phyloP scores from a whole-genome alignment of 2,888 invertebrate genomes.

The Erebia epiphron region DNA sequence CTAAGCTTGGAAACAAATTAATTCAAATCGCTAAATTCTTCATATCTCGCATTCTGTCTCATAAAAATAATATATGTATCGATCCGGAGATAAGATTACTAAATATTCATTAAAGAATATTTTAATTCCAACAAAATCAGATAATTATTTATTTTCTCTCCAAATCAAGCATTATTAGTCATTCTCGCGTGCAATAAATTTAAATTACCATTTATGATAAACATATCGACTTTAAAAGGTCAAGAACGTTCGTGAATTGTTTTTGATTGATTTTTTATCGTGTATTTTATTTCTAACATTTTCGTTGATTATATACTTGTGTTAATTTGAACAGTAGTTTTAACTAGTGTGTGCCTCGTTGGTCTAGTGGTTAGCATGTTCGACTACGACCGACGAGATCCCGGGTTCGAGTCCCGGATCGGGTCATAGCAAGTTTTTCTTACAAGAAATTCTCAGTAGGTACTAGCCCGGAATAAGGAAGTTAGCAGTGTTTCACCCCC shows the following conservation, averaged over 20 bases:
- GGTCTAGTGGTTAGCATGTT: too few relatives aligned
- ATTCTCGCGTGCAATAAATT: constrained; percentile 24
- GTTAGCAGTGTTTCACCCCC: too few relatives aligned
- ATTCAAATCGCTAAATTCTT: neutral
- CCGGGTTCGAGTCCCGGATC: too few relatives aligned
- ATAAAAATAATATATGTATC: constrained; percentile 17
- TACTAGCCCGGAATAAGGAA: too few relatives aligned
- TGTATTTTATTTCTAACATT: constrained; percentile 10
- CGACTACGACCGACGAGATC: too few relatives aligned
- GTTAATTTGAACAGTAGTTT: constrained; percentile 5
- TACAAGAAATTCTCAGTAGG: too few relatives aligned
- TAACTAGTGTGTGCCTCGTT: neutral
- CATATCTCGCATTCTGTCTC: constrained; percentile 14
- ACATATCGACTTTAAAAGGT: constrained; percentile 30
- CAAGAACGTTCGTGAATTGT: constrained; percentile 26
- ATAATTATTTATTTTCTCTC: constrained; percentile 10
- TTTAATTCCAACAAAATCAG: constrained; percentile 22
- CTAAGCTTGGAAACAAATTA: too few relatives aligned
- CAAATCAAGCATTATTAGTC: constrained; percentile 26
- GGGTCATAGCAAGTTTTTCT: too few relatives aligned
- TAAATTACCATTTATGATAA: constrained; percentile 29
- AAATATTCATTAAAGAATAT: constrained; percentile 28
- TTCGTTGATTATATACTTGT: neutral
- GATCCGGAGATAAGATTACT: constrained; percentile 16
- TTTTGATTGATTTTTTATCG: constrained; percentile 33